phyloP scores from a whole-genome alignment of 2,888 invertebrate species.

The Hyposoter didymator region DNA sequence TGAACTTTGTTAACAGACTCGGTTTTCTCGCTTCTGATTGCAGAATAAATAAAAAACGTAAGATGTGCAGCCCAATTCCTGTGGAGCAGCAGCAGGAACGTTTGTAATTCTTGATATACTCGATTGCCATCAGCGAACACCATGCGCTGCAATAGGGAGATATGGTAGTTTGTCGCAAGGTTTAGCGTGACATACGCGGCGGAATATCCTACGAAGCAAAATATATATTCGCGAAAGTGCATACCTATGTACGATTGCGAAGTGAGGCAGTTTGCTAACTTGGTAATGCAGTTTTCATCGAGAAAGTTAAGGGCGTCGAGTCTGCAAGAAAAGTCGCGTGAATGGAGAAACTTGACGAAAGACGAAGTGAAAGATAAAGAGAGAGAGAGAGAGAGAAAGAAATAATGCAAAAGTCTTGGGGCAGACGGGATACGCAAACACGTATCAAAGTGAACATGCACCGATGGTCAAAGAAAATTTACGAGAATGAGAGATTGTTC shows the following conservation, averaged over 20 bases:
- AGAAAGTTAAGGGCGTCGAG: conserved; percentile 76
- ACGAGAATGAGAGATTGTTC: conserved; percentile 30
- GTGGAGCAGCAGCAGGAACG: conserved; percentile 11
- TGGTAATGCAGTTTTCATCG: conserved; percentile 82
- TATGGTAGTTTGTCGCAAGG: conserved; percentile 29
- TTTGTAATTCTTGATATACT: conserved; percentile 40
- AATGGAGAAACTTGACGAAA: conserved; percentile 20
- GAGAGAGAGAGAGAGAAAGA: conserved; percentile 58
- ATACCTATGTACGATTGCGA: conserved; percentile 37
- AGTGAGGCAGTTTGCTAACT: conserved; percentile 74
- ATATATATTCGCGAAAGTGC: conserved; percentile 14
- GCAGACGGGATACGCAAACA: conserved; percentile 46
- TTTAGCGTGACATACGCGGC: conserved; percentile 18
- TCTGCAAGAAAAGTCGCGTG: conserved; percentile 67
- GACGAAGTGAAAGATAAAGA: conserved; percentile 33
- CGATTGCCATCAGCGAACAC: conserved; percentile 5
- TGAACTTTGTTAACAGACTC: background rate
- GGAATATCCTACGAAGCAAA: conserved; percentile 15
- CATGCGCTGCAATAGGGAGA: conserved; percentile 38
- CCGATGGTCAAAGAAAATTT: conserved; percentile 53
- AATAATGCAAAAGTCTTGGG: conserved; percentile 10
- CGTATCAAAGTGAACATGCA: conserved; percentile 2
- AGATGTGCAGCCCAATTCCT: background rate
- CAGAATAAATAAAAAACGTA: background rate
- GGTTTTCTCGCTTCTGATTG: background rate